phyloP scores from a whole-genome alignment of 2,888 invertebrate genomes.

The Agrochola litura region DNA sequence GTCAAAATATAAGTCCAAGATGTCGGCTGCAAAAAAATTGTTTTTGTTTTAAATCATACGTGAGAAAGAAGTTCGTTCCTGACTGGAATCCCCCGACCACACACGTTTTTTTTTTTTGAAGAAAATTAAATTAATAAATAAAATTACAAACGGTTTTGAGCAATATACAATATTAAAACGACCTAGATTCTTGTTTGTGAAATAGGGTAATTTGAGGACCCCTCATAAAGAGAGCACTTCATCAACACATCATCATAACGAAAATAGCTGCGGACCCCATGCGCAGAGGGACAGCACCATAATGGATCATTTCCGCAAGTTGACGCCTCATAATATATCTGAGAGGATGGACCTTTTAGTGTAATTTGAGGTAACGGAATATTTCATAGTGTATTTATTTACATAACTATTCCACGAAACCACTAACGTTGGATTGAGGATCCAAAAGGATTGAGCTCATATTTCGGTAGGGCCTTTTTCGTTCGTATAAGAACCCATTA shows the following conservation, averaged over 20 bases:
- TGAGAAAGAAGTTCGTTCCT: too few species aligned
- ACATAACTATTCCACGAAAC: slow-evolving; percentile 54
- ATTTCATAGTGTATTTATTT: slow-evolving; percentile 58
- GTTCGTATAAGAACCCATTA: slow-evolving; percentile 39
- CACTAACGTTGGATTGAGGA: slow-evolving; percentile 28
- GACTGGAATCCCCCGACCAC: too few species aligned
- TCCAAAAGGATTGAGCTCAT: slow-evolving; percentile 53
- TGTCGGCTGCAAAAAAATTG: too few species aligned
- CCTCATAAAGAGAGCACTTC: slow-evolving; percentile 78
- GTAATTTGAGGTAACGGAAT: slow-evolving; percentile 69
- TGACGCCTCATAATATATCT: slow-evolving; percentile 80
- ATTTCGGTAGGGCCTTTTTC: slow-evolving; percentile 44
- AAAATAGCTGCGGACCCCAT: slow-evolving; percentile 83
- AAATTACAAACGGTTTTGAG: slow-evolving; percentile 30
- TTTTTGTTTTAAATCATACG: too few species aligned
- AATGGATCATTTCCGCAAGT: slow-evolving; percentile 87
- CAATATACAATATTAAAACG: slow-evolving; percentile 54
- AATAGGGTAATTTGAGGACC: slow-evolving; percentile 73
- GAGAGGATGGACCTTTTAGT: slow-evolving; percentile 75
- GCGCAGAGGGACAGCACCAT: slow-evolving; percentile 76
- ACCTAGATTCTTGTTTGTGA: slow-evolving; percentile 59
- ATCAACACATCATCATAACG: slow-evolving; percentile 81
- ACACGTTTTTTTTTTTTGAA: too few species aligned
- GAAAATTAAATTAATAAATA: slow-evolving; percentile 1
- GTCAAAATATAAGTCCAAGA: too few species aligned